phyloP scores from a whole-genome alignment of 2,797 vertebrate genomes.

The Hoplostethus mediterraneus region DNA sequence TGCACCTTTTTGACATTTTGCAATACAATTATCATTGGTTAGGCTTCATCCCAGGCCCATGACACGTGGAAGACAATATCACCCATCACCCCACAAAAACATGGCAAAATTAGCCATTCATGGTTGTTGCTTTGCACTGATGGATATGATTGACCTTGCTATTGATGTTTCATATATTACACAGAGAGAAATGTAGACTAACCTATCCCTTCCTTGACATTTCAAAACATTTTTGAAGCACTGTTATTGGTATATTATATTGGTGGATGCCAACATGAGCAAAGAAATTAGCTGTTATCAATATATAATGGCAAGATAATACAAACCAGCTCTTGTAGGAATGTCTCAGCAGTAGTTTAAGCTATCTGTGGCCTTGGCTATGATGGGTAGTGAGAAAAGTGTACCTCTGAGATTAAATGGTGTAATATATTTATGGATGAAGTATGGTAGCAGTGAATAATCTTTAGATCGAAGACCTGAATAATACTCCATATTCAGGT shows the following conservation, averaged over 20 bases:
- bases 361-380: constrained; percentile 8
- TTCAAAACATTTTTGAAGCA: constrained; percentile 50
- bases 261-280: constrained; percentile 27
- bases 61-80: not conserved
- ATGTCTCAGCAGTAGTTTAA: constrained; percentile 3
- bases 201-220: constrained; percentile 27
- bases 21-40: not conserved
- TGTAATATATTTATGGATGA: constrained; percentile 1
- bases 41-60: not conserved
- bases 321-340: constrained; percentile 22
- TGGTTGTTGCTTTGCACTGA: too few species aligned
- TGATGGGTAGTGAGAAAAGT: constrained; percentile 20
- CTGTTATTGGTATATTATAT: constrained; percentile 41
- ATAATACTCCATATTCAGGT: constrained; percentile 40
- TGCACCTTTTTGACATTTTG: not conserved
- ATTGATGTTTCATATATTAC: constrained; percentile 17
- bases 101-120: too few species aligned
- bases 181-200: constrained; percentile 9
- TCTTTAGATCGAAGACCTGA: constrained; percentile 27
- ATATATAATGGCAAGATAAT: not conserved
- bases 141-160: constrained; percentile 7
- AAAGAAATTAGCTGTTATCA: constrained; percentile 33
- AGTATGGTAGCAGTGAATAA: constrained; percentile 11
- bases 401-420: constrained; percentile 37
- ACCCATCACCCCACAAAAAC: not conserved